phyloP scores from a whole-genome alignment of 2,888 invertebrate genomes.

The Tyria jacobaeae region DNA sequence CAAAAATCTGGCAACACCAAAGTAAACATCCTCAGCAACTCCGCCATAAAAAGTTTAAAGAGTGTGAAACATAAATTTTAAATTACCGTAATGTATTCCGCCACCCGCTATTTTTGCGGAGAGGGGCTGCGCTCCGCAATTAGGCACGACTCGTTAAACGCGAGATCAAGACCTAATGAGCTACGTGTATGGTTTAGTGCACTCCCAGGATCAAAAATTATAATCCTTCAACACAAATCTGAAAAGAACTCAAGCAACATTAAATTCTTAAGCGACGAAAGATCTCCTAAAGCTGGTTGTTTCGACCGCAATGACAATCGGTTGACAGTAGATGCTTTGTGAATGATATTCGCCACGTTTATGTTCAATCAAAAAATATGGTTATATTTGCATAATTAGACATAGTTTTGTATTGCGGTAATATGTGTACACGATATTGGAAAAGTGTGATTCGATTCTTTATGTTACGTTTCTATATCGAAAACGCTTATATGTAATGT shows the following conservation, averaged over 20 bases:
- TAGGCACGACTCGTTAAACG: slow-evolving; percentile 78
- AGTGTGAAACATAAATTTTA: slow-evolving; percentile 73
- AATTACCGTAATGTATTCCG: slow-evolving; percentile 68
- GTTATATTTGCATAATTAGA: slow-evolving; percentile 47
- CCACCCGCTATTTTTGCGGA: slow-evolving; percentile 67
- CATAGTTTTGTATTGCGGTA: slow-evolving; percentile 37
- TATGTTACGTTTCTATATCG: slow-evolving; percentile 26
- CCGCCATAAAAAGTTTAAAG: slow-evolving; percentile 58
- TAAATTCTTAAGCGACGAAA: slow-evolving; percentile 7
- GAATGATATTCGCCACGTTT: slow-evolving; percentile 49
- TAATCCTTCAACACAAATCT: slow-evolving; percentile 64
- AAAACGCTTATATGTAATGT: slow-evolving; percentile 24
- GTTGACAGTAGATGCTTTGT: slow-evolving; percentile 67
- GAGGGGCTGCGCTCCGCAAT: slow-evolving; percentile 69
- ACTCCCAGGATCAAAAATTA: slow-evolving; percentile 79
- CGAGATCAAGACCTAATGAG: slow-evolving; percentile 82
- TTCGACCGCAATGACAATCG: slow-evolving; percentile 64
- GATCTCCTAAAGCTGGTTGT: slow-evolving; percentile 49
- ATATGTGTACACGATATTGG: slow-evolving; percentile 25
- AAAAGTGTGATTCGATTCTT: slow-evolving; percentile 32
- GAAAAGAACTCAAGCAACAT: slow-evolving; percentile 44
- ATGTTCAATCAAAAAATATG: slow-evolving; percentile 44
- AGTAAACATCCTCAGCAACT: slow-evolving; percentile 35
- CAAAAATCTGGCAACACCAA: slow-evolving; percentile 45
- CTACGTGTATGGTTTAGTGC: slow-evolving; percentile 81